These are phyloP conservation scores for Dryomyza anilis DNA, from an alignment of 2,888 invertebrate genomes.

Conservation along the genomic window DNA sequence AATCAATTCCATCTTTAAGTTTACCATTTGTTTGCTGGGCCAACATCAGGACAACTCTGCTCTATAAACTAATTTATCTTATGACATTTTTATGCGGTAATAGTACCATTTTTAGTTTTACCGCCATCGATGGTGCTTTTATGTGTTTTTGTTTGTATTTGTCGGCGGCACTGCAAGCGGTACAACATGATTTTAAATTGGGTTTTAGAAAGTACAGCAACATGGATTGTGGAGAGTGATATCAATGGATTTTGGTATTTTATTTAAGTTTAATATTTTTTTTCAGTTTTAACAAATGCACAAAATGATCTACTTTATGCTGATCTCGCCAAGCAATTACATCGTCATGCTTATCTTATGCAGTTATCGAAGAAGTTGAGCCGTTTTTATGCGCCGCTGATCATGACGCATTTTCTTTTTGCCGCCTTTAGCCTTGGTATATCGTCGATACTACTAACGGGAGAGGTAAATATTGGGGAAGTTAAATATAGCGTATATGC, in stretches of 20 bases:
- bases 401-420: conserved; percentile 12
- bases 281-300: neutral
- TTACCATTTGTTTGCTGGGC: neutral
- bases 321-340: neutral
- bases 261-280: too few relatives aligned
- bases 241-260: too few relatives aligned
- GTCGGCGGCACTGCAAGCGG: neutral
- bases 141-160: conserved; percentile 14
- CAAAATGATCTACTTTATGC: conserved; percentile 3
- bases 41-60: neutral
- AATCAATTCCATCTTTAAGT: neutral
- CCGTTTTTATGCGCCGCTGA: neutral
- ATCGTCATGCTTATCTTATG: neutral
- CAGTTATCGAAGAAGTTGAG: neutral
- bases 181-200: conserved; percentile 1
- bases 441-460: neutral
- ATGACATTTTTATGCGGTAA: neutral
- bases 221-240: too few relatives aligned
- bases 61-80: neutral
- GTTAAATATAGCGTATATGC: too few relatives aligned
- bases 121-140: conserved; percentile 3
- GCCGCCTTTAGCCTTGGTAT: conserved; percentile 11
- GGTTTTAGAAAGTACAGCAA: neutral
- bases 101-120: conserved; percentile 8
- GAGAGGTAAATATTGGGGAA: neutral